A percentile compares a stretch with the other conserved stretches of the same genome.
These are phyloP conservation scores for Falco rusticolus DNA, from an alignment of 2,797 vertebrate species.

Conservation along the genomic window DNA sequence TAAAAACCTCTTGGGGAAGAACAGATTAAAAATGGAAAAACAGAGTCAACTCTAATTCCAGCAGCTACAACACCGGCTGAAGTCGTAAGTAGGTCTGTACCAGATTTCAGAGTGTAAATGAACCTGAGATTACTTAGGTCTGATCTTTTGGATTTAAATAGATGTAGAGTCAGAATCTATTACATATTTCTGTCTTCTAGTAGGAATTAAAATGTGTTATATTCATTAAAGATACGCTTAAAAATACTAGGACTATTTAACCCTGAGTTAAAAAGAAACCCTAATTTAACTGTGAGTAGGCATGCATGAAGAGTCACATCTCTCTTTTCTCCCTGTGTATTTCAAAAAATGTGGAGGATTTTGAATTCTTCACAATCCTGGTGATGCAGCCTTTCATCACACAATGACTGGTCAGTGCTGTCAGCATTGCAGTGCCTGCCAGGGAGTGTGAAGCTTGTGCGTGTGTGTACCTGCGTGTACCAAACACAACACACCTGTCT, in stretches of 20 bases:
- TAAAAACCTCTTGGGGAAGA: not conserved
- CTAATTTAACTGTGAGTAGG: not conserved
- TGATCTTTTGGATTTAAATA: not conserved
- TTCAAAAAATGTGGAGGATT: not conserved
- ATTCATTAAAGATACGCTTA: not conserved
- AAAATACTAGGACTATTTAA: not conserved
- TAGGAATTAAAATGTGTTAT: not conserved
- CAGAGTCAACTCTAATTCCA: not conserved
- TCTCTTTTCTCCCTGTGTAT: not conserved
- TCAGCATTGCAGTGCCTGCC: not conserved
- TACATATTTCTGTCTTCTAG: not conserved
- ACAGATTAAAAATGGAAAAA: not conserved
- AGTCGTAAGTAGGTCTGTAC: not conserved
- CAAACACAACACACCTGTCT: not conserved
- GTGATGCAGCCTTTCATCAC: not conserved
- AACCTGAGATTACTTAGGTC: not conserved
- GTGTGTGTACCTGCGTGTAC: not conserved
- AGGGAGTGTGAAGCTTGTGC: accelerated
- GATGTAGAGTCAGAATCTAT: not conserved
- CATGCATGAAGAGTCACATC: not conserved
- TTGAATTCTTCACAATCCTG: not conserved
- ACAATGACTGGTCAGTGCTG: accelerated
- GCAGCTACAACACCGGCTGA: not conserved
- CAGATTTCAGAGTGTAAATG: not conserved
- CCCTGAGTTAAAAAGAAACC: not conserved